A percentile compares a stretch with the other conserved stretches of the same genome.
Conservation (phyloP, 2,797 vertebrate genomes). For the Notolabrus celidotus region DNA sequence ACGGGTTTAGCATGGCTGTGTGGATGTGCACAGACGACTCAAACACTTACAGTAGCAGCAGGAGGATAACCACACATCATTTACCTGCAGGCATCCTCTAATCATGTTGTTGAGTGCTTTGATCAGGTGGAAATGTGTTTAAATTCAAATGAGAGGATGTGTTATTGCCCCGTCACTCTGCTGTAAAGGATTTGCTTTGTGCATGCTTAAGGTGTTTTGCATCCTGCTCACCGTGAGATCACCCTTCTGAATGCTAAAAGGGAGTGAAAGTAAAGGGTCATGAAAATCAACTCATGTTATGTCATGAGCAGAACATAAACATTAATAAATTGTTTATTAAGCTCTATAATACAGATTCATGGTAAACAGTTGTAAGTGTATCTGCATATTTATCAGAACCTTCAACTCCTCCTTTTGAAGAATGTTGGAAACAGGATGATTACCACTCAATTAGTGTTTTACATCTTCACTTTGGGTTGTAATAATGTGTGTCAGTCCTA, state of each 20-base stretch:
- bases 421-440: too few species aligned
- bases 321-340: neutral
- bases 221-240: constrained; percentile 6
- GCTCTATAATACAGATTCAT: neutral
- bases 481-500: neutral
- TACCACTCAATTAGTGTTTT: neutral
- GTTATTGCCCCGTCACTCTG: constrained; percentile 5
- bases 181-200: constrained; percentile 15
- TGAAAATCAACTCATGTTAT: neutral
- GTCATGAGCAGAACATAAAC: neutral
- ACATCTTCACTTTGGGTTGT: neutral
- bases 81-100: constrained; percentile 21
- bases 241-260: neutral
- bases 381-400: neutral
- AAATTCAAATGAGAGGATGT: constrained; percentile 38
- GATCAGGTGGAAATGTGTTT: constrained; percentile 39
- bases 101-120: constrained; percentile 10
- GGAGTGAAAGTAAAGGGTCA: too few species aligned
- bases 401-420: neutral
- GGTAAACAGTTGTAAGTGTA: neutral
- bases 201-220: constrained; percentile 3
- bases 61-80: constrained; percentile 23
- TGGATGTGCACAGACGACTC: constrained; percentile 32
- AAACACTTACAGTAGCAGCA: constrained; percentile 26
- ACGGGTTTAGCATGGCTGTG: constrained; percentile 36